Percentiles rank a stretch among this genome's conserved stretches.
Conservation (phyloP, 2,888 invertebrate species). For the Therioaphis trifolii region DNA sequence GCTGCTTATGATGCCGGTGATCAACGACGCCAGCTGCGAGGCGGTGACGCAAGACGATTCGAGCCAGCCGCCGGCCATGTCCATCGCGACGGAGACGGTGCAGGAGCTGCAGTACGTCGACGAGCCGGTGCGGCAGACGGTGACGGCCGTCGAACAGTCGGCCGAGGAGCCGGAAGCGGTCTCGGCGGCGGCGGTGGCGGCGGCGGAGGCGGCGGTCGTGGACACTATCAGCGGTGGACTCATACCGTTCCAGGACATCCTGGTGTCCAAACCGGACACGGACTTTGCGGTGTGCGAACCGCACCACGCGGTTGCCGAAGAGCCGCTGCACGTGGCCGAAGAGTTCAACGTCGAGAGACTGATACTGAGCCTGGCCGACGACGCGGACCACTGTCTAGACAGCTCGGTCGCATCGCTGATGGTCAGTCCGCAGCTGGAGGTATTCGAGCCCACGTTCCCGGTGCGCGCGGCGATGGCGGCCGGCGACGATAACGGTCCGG, state of each 20-base stretch:
- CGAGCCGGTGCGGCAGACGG: conserved; percentile 60
- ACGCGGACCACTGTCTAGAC: conserved; percentile 53
- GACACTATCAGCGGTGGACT: no score
- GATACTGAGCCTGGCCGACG: conserved; percentile 63
- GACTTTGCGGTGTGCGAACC: conserved; percentile 54
- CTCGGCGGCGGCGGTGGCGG: no score
- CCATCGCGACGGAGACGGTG: conserved; percentile 64
- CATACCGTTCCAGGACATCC: conserved; percentile 53
- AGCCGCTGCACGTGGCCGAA: conserved; percentile 42
- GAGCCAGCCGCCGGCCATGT: conserved; percentile 62
- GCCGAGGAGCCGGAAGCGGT: neutral
- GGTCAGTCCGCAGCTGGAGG: conserved; percentile 64
- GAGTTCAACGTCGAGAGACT: conserved; percentile 64
- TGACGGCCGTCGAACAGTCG: conserved; percentile 47
- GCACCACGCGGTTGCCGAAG: conserved; percentile 2
- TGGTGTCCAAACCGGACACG: conserved; percentile 54
- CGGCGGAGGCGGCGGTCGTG: neutral
- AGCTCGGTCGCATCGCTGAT: conserved; percentile 63
- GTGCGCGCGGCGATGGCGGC: neutral
- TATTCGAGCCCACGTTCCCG: conserved; percentile 61
- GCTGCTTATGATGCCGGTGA: conserved; percentile 61
- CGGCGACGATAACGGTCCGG: conserved; percentile 62
- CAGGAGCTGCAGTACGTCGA: conserved; percentile 63
- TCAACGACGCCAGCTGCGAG: conserved; percentile 63
- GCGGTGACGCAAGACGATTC: conserved; percentile 63